Conservation (phyloP, 2,113 vertebrate species). For the Struthio camelus region DNA sequence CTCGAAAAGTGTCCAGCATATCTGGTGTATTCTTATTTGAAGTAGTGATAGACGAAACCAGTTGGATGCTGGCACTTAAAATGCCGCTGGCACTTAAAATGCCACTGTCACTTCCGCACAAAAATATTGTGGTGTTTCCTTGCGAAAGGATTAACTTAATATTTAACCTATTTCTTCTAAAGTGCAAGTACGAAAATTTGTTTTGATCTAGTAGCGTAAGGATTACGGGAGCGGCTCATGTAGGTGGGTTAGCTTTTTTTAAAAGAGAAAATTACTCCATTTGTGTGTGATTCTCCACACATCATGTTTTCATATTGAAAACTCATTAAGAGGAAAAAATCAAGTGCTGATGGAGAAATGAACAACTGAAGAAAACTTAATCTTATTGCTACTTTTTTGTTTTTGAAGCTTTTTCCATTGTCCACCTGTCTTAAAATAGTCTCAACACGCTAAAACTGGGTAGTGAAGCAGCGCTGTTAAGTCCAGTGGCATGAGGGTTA, state of each 20-base stretch:
- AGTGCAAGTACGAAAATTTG: not conserved
- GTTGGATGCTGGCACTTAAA: constrained; percentile 2
- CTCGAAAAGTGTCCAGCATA: not conserved
- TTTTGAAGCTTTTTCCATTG: not conserved
- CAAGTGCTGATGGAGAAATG: not conserved
- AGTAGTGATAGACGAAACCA: constrained; percentile 15
- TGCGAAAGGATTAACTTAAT: not conserved
- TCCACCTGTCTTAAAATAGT: not conserved
- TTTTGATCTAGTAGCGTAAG: not conserved
- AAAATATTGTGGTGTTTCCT: not conserved
- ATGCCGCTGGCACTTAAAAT: constrained; percentile 14
- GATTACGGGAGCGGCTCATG: not conserved
- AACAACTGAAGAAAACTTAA: not conserved
- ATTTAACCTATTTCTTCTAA: constrained; percentile 3
- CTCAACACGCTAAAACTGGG: not conserved
- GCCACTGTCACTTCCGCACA: constrained; percentile 66
- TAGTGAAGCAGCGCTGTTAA: not conserved
- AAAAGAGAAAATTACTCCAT: not conserved
- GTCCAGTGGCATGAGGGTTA: not conserved
- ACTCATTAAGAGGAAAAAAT: not conserved
- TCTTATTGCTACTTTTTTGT: not conserved
- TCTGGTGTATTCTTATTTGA: constrained; percentile 36
- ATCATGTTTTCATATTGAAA: constrained; percentile 59
- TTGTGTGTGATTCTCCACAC: not conserved
- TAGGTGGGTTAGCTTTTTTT: constrained; percentile 6